phyloP scores from a whole-genome alignment of 2,113 vertebrate species.

The Ptilonorhynchus violaceus region DNA sequence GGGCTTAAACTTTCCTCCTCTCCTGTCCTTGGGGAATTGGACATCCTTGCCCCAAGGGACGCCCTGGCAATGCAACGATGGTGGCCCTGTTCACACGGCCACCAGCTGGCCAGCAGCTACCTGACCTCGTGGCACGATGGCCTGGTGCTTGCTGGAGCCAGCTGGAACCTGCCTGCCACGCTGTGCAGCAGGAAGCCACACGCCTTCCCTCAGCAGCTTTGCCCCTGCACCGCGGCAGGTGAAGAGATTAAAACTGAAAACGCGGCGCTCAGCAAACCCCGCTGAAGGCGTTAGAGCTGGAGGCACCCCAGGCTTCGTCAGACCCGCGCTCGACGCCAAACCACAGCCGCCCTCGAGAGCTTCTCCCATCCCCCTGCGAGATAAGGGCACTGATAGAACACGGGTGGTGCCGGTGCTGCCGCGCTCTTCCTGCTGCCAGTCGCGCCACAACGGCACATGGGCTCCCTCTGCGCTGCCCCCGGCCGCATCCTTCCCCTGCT shows the following conservation, averaged over 20 bases:
- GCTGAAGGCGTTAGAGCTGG: not conserved
- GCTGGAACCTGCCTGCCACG: not conserved
- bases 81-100: not conserved
- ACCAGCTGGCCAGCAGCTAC: fast-evolving
- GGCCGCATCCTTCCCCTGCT: not conserved
- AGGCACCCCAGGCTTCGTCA: not conserved
- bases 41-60: not conserved
- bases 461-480: not conserved
- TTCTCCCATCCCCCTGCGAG: conserved; percentile 34
- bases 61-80: fast-evolving
- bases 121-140: not conserved
- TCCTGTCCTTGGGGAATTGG: fast-evolving
- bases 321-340: not conserved
- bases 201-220: not conserved
- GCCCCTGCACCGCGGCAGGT: not conserved
- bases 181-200: not conserved
- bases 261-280: not conserved
- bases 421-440: not conserved
- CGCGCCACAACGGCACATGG: fast-evolving
- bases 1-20: not conserved
- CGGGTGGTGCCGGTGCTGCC: not conserved
- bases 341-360: conserved; percentile 9
- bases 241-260: not conserved
- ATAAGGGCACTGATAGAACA: not conserved
- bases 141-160: fast-evolving